Evolutionary conservation across 1,140 invertebrate species (phyloP).

Genomic region (Teleopsis dalmanni): DNA sequence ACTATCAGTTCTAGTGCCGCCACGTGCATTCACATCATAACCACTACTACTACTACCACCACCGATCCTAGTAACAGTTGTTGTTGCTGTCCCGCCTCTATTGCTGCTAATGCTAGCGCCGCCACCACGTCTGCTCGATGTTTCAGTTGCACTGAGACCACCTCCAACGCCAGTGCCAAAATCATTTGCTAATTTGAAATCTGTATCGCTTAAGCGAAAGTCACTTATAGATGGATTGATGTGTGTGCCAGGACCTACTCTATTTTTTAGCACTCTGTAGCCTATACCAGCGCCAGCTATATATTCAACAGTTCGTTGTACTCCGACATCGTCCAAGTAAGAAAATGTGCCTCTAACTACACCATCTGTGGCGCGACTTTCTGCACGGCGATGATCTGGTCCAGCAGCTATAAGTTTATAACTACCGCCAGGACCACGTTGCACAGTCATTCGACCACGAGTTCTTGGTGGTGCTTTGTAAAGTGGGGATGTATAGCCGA

Average conservation of each 20-base stretch:
- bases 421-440: slow-evolving; percentile 34
- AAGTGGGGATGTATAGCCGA: slow-evolving; percentile 34
- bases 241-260: slow-evolving; percentile 35
- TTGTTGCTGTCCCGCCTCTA: slow-evolving; percentile 5
- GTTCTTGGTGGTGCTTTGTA: slow-evolving; percentile 34
- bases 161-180: slow-evolving; percentile 25
- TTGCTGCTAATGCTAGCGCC: background rate
- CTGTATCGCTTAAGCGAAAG: slow-evolving; percentile 28
- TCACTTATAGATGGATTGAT: slow-evolving; percentile 34
- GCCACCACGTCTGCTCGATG: background rate
- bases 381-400: slow-evolving; percentile 61
- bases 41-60: slow-evolving; percentile 12
- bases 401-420: slow-evolving; percentile 60
- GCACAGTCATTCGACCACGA: slow-evolving; percentile 36
- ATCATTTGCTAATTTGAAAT: slow-evolving; percentile 35
- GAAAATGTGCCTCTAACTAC: slow-evolving; percentile 65
- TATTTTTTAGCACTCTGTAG: slow-evolving; percentile 54
- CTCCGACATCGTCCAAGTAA: slow-evolving; percentile 64
- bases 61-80: background rate
- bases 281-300: slow-evolving; percentile 67
- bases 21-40: background rate
- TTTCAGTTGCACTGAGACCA: too few relatives aligned
- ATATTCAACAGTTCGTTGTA: slow-evolving; percentile 63
- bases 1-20: too few relatives aligned
- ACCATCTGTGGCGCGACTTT: slow-evolving; percentile 59